Evolutionary conservation across 1,140 invertebrate species (phyloP).

Genomic region (Drosophila simulans): DNA sequence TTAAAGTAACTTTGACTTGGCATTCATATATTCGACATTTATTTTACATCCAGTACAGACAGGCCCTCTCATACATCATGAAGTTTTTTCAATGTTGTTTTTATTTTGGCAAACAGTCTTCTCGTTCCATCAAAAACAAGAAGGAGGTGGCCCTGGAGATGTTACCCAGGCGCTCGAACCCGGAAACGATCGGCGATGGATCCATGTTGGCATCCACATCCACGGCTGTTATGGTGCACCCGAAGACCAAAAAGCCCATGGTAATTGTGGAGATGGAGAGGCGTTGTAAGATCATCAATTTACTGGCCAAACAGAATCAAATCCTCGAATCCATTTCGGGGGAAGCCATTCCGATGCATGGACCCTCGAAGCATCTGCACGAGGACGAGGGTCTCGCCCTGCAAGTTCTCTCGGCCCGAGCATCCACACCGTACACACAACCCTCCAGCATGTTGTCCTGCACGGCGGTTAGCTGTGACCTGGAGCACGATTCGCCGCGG

Average conservation of each 20-base stretch:
- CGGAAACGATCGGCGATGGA: not conserved
- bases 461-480: slow-evolving; percentile 66
- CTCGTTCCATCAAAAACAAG: slow-evolving; percentile 5
- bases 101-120: slow-evolving; percentile 3
- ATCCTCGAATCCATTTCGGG: slow-evolving; percentile 24
- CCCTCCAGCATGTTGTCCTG: slow-evolving; percentile 64
- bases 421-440: slow-evolving; percentile 74
- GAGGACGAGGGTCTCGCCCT: slow-evolving; percentile 66
- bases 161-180: slow-evolving; percentile 11
- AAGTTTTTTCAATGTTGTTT: slow-evolving; percentile 11
- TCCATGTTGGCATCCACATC: slow-evolving; percentile 5
- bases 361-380: slow-evolving; percentile 1
- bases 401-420: slow-evolving; percentile 72
- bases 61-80: not conserved
- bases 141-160: slow-evolving; percentile 38
- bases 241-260: slow-evolving; percentile 51
- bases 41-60: slow-evolving; percentile 3
- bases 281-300: slow-evolving; percentile 38
- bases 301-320: slow-evolving; percentile 50
- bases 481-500: slow-evolving; percentile 62
- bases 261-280: slow-evolving; percentile 51
- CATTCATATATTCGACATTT: not conserved
- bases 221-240: slow-evolving; percentile 55
- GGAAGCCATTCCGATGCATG: slow-evolving; percentile 67
- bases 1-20: too few relatives aligned